Base-by-base conservation (phyloP, 2,888 invertebrate genomes). In the Cosmopolites sordidus region DNA sequence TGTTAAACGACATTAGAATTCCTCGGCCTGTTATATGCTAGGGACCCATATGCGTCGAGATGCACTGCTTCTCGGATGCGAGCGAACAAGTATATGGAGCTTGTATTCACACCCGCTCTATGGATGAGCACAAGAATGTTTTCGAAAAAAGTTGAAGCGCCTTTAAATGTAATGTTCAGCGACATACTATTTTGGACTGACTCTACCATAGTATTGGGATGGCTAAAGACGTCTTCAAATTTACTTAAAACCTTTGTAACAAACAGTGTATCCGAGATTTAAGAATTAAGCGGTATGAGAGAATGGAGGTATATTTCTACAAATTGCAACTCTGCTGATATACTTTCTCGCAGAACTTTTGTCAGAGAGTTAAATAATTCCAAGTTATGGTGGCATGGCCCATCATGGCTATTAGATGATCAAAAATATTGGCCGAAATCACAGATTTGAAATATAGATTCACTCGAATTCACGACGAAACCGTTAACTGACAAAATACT, bases 371-470 rank as follows among this genome's bases (percentile, higher is more conserved):
- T 52, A 8, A 5, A 6, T 27, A 9, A 27, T 27, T 9, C 5
- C 9, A 6, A 5, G 9, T 27, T 55, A n/a, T 55, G 55, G 55
- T 55, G 55, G 55, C 38, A 51, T 14, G 55, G 55, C 4, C 55
- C 55, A 2, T 11, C 9, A 37, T 54, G 48, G 48, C 30, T 54
- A n/a, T 14, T 9, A 33, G n/a, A n/a, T n/a, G n/a, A n/a, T n/a
- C n/a, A n/a, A n/a, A n/a, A n/a, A n/a, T n/a, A n/a, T n/a, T n/a
- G 2, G 9, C 40, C n/a, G n/a, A n/a, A n/a, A n/a, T n/a, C n/a
- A n/a, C n/a, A n/a, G n/a, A n/a, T n/a, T n/a, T n/a, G n/a, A 40
- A 40, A 27, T 27, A 27, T 27, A 27, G 27, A 27, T 27, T 27
- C 9, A 27, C 6, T 27, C 27, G 27, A 27, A 5, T 27, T 27